Percentiles rank a stretch among this genome's conserved stretches.
Evolutionary conservation across 1,140 invertebrate species (phyloP).

Genomic region (Macrosteles quadrilineatus): DNA sequence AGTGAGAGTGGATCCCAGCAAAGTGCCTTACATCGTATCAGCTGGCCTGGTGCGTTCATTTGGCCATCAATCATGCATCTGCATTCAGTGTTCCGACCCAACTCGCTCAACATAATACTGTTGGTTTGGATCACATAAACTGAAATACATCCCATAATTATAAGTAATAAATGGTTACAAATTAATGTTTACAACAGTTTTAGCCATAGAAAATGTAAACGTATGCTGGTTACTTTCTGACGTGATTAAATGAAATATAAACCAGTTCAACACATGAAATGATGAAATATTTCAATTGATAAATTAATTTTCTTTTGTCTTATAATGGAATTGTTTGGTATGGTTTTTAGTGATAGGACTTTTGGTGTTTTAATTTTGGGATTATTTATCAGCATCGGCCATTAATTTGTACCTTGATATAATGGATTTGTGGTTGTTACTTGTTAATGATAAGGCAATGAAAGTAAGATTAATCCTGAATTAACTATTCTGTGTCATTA

Average conservation of each 20-base stretch:
- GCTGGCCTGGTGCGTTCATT: constrained; percentile 5
- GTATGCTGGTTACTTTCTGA: not conserved
- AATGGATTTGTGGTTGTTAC: not conserved
- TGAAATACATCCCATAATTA: constrained; percentile 8
- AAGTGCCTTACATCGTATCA: constrained; percentile 12
- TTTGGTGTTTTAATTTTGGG: constrained; percentile 8
- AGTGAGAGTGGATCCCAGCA: not conserved
- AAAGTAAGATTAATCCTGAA: not conserved
- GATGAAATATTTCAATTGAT: constrained; percentile 9
- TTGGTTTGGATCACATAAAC: constrained; percentile 6
- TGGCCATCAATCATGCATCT: constrained; percentile 5
- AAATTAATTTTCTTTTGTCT: not conserved
- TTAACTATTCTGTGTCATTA: not conserved
- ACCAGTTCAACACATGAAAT: constrained; percentile 21
- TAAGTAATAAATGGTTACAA: not conserved
- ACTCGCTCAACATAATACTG: constrained; percentile 3
- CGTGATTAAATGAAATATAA: not conserved
- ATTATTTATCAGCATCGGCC: not conserved
- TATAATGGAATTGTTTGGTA: not conserved
- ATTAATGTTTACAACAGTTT: not conserved
- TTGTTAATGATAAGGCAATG: not conserved
- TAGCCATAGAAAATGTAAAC: not conserved
- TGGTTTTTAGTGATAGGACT: not conserved
- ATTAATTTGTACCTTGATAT: not conserved
- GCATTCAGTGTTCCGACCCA: not conserved